Percentiles rank a stretch among this genome's conserved stretches.
phyloP scores from a whole-genome alignment of 2,888 invertebrate species.

The Rhorus exstirpatorius region DNA sequence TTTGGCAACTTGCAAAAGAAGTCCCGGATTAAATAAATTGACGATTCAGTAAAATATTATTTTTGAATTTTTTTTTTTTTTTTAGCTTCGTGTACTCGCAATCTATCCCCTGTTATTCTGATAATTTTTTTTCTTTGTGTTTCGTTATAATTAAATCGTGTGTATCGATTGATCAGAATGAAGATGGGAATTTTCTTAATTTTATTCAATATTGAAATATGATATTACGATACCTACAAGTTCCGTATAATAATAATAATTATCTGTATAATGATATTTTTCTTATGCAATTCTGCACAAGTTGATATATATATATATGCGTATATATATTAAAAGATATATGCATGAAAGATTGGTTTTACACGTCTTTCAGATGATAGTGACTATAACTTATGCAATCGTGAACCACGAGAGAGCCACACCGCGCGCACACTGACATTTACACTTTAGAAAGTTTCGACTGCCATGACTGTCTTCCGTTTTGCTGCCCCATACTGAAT shows the following conservation, averaged over 20 bases:
- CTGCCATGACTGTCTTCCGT: slow-evolving; percentile 67
- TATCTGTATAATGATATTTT: slow-evolving; percentile 59
- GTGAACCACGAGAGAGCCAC: slow-evolving; percentile 73
- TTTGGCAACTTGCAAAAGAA: too few relatives aligned
- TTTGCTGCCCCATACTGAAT: slow-evolving; percentile 36
- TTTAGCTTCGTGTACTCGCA: too few relatives aligned
- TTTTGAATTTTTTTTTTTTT: too few relatives aligned
- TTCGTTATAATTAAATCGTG: too few relatives aligned
- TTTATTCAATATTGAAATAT: slow-evolving; percentile 10
- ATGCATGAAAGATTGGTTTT: slow-evolving; percentile 43
- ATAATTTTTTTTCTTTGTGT: too few relatives aligned
- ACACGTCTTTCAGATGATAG: slow-evolving; percentile 59
- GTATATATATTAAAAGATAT: slow-evolving; percentile 13
- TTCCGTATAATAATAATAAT: too few relatives aligned
- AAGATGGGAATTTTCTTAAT: too few relatives aligned
- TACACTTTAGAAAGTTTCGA: slow-evolving; percentile 85
- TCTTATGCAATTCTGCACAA: slow-evolving; percentile 61
- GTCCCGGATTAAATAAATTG: too few relatives aligned
- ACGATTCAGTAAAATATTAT: too few relatives aligned
- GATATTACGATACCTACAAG: slow-evolving; percentile 25
- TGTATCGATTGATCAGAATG: too few relatives aligned
- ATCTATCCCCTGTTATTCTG: too few relatives aligned
- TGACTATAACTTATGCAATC: slow-evolving; percentile 77
- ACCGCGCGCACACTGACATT: slow-evolving; percentile 83
- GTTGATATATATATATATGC: slow-evolving; percentile 19